Evolutionary conservation across 2,113 vertebrate genomes (phyloP), one percentile per base, ranked within the genome.

Genomic region (Salvator merianae): DNA sequence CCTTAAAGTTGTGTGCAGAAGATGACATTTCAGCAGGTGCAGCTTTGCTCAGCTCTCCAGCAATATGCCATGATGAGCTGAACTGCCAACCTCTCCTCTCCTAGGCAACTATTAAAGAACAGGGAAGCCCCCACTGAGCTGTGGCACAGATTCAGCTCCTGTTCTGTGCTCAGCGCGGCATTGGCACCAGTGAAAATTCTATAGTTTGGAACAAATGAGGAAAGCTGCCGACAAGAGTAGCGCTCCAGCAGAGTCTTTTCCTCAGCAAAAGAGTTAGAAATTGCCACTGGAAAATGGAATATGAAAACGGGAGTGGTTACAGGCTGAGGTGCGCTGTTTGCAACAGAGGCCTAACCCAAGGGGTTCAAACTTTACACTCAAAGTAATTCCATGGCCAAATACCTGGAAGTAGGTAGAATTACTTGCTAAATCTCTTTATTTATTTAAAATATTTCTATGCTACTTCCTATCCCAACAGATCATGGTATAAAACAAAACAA

Each of bases 21-120:
- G 55, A 13, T 74, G 55, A 22, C 70, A 32, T 26, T 82, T 40
- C 81, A 82, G 81, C 70, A 74, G 81, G 70, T 82, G 81, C 55
- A 82, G 81, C 30, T 4, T 73, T 73, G 55, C 36, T 62, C 38
- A 73, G 18, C n/a, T 20, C 34, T 43, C 36, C 22, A n/a, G 81
- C 36, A 63, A 7, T 14, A 43, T 55, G 50, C 24, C 47, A 55
- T 34, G 32, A 8, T 13, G 38, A 24, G 28, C 12, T 16, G 59
- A 32, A 55, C 34, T 82, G 81, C 81, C 81, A 82, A 74, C 73
- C 55, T 40, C 55, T 6, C 28, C 36, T 74, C 36, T 32, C 62
- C 38, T 22, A 32, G 7, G n/a, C 81, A 74, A 28, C 70, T 43
- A 40, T 78, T 40, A 43, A 74, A 43, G 71, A 82, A 26, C 38